These are phyloP conservation scores for Cetonia aurata DNA, from an alignment of 2,888 invertebrate genomes.

Conservation along the genomic window DNA sequence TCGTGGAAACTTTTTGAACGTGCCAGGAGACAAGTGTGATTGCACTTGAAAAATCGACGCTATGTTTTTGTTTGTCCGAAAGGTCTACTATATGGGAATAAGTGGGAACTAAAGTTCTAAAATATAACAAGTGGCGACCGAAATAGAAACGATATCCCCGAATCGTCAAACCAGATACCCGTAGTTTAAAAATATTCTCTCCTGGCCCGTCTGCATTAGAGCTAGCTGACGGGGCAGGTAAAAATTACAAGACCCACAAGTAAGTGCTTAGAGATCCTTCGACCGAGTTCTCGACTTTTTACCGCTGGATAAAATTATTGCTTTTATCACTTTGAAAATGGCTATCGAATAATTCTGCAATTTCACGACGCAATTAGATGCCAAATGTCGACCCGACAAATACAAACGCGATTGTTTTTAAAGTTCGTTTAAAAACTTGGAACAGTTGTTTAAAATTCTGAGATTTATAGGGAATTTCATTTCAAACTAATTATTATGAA, in stretches of 20 bases:
- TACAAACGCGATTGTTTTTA: no score
- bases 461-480: no score
- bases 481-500: no score
- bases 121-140: conserved; percentile 22
- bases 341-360: no score
- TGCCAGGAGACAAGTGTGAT: not conserved
- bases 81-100: not conserved
- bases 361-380: no score
- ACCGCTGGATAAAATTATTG: not conserved
- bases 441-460: no score
- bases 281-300: conserved; percentile 1
- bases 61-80: conserved; percentile 26
- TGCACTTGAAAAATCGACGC: conserved; percentile 20
- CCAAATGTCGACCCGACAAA: no score
- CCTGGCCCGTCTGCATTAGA: not conserved
- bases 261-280: not conserved
- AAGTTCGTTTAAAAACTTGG: no score
- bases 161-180: not conserved
- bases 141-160: conserved; percentile 8
- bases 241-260: conserved; percentile 5
- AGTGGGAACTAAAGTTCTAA: conserved; percentile 1
- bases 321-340: not conserved
- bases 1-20: no score
- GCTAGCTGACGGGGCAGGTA: conserved; percentile 31
- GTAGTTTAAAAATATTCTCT: conserved; percentile 29